These are phyloP conservation scores for Sebastolobus alascanus DNA, from an alignment of 2,797 vertebrate genomes.

Conservation along the genomic window DNA sequence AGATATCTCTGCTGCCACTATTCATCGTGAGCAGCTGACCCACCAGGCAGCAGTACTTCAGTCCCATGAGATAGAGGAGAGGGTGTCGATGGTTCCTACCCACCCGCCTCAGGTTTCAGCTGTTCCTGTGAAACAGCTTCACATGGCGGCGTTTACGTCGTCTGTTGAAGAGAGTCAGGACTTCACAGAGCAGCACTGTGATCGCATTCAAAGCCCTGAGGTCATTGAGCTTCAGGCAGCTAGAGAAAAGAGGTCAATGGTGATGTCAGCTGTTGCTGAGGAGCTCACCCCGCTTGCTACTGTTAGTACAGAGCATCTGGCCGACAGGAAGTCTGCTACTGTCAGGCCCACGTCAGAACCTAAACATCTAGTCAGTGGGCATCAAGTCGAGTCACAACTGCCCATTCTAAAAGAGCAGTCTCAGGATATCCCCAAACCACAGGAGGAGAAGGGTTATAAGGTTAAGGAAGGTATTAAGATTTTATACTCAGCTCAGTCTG, in stretches of 20 bases:
- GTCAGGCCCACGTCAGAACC: conserved; percentile 76
- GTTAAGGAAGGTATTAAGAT: conserved; percentile 87
- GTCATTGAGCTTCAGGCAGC: conserved; percentile 73
- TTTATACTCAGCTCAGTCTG: conserved; percentile 83
- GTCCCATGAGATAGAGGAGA: conserved; percentile 83
- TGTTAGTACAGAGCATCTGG: conserved; percentile 73
- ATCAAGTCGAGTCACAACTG: conserved; percentile 82
- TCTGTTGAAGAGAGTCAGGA: conserved; percentile 85
- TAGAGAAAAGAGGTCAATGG: conserved; percentile 74
- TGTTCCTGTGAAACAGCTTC: conserved; percentile 81
- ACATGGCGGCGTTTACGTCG: conserved; percentile 81
- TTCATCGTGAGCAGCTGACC: conserved; percentile 84
- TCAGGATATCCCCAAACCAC: conserved; percentile 71
- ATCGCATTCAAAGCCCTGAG: conserved; percentile 85
- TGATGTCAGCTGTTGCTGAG: conserved; percentile 84
- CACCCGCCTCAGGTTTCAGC: conserved; percentile 73
- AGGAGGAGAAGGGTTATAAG: conserved; percentile 82
- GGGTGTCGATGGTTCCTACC: conserved; percentile 72
- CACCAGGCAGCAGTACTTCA: conserved; percentile 85
- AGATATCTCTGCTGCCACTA: conserved; percentile 81
- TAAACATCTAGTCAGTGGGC: conserved; percentile 81
- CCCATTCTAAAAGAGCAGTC: conserved; percentile 85
- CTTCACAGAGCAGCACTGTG: conserved; percentile 86
- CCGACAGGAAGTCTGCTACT: conserved; percentile 61
- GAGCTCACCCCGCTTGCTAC: conserved; percentile 81